phyloP scores from a whole-genome alignment of 2,797 vertebrate species.

The Gastrophryne carolinensis region DNA sequence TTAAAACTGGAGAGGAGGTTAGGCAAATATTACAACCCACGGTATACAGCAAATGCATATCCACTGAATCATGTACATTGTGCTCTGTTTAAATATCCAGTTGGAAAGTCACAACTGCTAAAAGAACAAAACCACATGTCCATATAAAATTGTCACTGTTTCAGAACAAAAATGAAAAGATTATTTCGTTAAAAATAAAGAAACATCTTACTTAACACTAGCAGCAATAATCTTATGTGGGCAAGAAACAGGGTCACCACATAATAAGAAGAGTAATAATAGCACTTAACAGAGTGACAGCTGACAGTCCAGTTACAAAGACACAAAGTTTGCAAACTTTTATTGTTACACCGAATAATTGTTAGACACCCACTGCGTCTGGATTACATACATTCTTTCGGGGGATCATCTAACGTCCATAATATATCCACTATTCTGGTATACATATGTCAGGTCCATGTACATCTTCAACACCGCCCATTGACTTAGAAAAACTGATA shows the following conservation, averaged over 20 bases:
- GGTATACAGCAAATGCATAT: conserved; percentile 70
- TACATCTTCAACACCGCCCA: conserved; percentile 61
- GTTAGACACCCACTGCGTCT: conserved; percentile 58
- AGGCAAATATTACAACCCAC: conserved; percentile 66
- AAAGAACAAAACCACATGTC: conserved; percentile 70
- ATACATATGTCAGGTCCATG: conserved; percentile 56
- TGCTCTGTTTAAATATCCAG: conserved; percentile 73
- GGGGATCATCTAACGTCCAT: conserved; percentile 60
- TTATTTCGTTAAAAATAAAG: conserved; percentile 56
- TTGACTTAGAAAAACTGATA: conserved; percentile 63
- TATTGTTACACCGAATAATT: conserved; percentile 70
- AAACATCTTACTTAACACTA: conserved; percentile 69
- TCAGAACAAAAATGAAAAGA: conserved; percentile 58
- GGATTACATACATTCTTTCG: conserved; percentile 63
- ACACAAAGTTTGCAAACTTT: conserved; percentile 70
- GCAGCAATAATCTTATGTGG: conserved; percentile 78
- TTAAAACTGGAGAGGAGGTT: conserved; percentile 60
- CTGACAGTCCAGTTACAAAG: conserved; percentile 75
- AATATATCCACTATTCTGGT: conserved; percentile 61
- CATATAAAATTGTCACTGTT: conserved; percentile 80
- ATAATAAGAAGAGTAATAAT: conserved; percentile 74
- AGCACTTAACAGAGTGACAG: conserved; percentile 79
- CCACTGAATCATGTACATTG: conserved; percentile 73
- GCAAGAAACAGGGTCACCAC: conserved; percentile 69
- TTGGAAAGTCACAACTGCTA: conserved; percentile 68